Evolutionary conservation across 2,797 vertebrate species (phyloP).

Genomic region (Glyptemys insculpta): DNA sequence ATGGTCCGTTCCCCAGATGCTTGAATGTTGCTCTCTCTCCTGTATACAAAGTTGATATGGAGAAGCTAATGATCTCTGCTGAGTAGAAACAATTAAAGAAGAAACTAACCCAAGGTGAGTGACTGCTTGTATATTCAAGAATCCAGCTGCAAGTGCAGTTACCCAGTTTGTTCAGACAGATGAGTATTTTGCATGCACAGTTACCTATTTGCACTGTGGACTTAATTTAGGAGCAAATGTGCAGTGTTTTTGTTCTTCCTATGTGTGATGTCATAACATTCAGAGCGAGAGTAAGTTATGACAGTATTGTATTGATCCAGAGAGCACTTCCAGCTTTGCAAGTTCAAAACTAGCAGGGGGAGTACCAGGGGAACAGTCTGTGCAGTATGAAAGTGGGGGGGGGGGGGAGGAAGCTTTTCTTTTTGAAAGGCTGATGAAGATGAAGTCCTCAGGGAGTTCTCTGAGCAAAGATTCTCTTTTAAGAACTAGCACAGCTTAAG

Average conservation of each 20-base stretch:
- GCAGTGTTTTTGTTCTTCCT: background rate
- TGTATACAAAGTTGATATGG: conserved; percentile 18
- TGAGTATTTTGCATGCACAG: background rate
- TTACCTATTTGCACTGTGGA: background rate
- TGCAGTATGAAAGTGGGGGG: background rate
- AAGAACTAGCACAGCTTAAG: conserved; percentile 50
- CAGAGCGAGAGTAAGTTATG: background rate
- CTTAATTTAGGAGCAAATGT: background rate
- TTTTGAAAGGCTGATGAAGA: conserved; percentile 59
- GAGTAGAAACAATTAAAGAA: background rate
- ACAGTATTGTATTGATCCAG: background rate
- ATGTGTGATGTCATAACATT: background rate
- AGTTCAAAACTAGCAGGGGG: background rate
- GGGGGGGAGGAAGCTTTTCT: background rate
- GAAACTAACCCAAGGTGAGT: background rate
- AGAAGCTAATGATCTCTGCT: background rate
- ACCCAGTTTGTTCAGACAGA: background rate
- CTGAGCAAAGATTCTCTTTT: conserved; percentile 57
- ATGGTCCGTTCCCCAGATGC: background rate
- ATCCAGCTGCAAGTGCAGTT: background rate
- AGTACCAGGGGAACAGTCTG: background rate
- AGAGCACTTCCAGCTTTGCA: background rate
- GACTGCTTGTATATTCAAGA: accelerated
- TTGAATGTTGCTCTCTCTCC: background rate
- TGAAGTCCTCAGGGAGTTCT: conserved; percentile 40